A percentile compares a stretch with the other conserved stretches of the same genome.
Evolutionary conservation across 2,888 invertebrate species (phyloP).

Genomic region (Drosophila bunnanda): DNA sequence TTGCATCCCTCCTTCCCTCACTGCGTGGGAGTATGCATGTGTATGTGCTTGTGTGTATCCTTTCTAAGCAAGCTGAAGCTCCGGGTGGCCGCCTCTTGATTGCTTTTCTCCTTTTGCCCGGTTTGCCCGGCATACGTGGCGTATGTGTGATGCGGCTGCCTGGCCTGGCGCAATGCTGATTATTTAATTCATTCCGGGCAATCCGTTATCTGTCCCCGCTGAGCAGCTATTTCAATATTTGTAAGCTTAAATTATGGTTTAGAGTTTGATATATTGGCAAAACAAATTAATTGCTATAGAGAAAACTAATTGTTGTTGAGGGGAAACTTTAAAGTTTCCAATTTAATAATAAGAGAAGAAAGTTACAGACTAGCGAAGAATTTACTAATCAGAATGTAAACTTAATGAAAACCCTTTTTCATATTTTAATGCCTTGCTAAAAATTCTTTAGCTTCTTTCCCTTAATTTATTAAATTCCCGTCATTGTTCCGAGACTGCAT

Average conservation of each 20-base stretch:
- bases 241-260: slow-evolving; percentile 8
- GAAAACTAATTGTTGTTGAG: neutral
- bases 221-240: slow-evolving; percentile 23
- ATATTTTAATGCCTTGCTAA: neutral
- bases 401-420: neutral
- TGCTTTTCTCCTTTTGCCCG: slow-evolving; percentile 21
- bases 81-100: slow-evolving; percentile 38
- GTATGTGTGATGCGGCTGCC: slow-evolving; percentile 65
- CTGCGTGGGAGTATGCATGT: slow-evolving; percentile 55
- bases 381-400: neutral
- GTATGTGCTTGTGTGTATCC: slow-evolving; percentile 32
- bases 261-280: neutral
- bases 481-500: slow-evolving; percentile 18
- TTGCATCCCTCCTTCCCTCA: neutral
- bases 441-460: neutral
- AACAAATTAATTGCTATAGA: neutral
- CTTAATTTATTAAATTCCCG: slow-evolving; percentile 3
- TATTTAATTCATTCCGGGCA: slow-evolving; percentile 43
- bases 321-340: too few species aligned
- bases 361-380: neutral
- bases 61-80: slow-evolving; percentile 33
- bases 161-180: slow-evolving; percentile 53
- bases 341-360: neutral
- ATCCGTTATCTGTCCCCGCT: slow-evolving; percentile 29
- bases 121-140: slow-evolving; percentile 54